phyloP scores from a whole-genome alignment of 1,140 invertebrate genomes.

The Drosophila ironensis region DNA sequence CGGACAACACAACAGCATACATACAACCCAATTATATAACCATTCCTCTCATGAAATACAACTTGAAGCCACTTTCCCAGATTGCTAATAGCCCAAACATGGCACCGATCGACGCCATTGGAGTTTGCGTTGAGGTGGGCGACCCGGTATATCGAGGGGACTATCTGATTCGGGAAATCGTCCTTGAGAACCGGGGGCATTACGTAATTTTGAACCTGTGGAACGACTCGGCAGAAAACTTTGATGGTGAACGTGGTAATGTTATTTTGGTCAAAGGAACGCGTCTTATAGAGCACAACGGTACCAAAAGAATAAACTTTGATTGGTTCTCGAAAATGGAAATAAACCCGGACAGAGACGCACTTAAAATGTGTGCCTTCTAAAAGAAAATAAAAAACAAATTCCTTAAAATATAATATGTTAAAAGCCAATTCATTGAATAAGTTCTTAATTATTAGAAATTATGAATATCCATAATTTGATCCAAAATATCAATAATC shows the following conservation, averaged over 20 bases:
- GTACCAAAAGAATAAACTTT: not conserved
- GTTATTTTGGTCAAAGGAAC: not conserved
- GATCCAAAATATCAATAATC: no score
- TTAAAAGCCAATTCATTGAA: no score
- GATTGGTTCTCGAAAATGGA: not conserved
- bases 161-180: not conserved
- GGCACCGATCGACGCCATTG: not conserved
- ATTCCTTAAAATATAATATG: no score
- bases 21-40: not conserved
- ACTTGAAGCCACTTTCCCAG: not conserved
- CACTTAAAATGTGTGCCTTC: no score
- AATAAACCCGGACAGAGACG: conserved; percentile 2
- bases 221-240: not conserved
- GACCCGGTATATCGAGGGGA: not conserved
- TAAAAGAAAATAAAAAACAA: no score
- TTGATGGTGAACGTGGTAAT: not conserved
- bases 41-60: not conserved
- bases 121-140: not conserved
- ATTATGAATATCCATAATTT: no score
- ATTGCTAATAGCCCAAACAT: not conserved
- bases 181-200: not conserved
- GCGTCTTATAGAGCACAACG: not conserved
- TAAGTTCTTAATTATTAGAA: no score
- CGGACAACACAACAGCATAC: not conserved
- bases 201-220: not conserved